phyloP scores from a whole-genome alignment of 2,113 vertebrate species.

The Myanophis thanlyinensis region DNA sequence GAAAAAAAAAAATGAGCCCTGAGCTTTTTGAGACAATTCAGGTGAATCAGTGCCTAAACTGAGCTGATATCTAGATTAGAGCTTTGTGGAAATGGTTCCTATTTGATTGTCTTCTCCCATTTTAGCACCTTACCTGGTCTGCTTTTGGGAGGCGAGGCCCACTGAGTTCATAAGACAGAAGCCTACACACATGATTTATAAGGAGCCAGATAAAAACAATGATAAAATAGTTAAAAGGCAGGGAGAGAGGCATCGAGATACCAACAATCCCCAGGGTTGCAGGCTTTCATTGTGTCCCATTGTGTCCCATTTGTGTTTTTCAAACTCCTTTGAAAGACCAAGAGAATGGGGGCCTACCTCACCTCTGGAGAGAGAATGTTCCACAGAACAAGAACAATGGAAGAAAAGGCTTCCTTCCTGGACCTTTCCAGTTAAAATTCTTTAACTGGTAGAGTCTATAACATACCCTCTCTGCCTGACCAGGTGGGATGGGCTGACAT shows the following conservation, averaged over 20 bases:
- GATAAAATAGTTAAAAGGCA: neutral
- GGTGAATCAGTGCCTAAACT: neutral
- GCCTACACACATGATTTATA: neutral
- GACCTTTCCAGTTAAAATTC: neutral
- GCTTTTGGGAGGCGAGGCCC: neutral
- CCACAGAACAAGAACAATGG: neutral
- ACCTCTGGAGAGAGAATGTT: neutral
- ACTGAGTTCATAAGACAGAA: neutral
- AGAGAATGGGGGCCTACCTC: neutral
- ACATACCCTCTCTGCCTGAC: neutral
- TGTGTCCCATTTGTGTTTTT: too few relatives aligned
- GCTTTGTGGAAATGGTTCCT: neutral
- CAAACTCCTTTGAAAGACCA: neutral
- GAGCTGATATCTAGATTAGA: neutral
- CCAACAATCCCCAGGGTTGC: neutral
- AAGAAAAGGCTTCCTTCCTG: neutral
- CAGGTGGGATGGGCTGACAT: neutral
- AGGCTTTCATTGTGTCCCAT: neutral
- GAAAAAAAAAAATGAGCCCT: neutral
- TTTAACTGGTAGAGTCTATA: neutral
- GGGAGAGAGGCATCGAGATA: neutral
- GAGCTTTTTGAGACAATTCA: neutral
- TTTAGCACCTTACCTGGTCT: too few relatives aligned
- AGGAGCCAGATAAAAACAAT: neutral
- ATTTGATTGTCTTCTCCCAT: neutral